Conservation (phyloP, 2,113 vertebrate genomes). For the Pica pica region DNA sequence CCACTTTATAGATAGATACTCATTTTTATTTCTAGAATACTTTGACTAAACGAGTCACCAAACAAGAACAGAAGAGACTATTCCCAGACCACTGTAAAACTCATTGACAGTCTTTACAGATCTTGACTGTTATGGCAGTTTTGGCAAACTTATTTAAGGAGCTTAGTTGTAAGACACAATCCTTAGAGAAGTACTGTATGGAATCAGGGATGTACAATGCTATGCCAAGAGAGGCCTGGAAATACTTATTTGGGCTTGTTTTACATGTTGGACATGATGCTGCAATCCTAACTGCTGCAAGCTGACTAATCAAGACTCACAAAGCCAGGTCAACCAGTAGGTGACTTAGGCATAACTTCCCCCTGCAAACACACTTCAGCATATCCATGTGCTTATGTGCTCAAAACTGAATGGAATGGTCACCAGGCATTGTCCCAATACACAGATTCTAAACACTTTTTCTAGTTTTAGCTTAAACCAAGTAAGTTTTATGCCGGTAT, state of each 20-base stretch:
- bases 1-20: neutral
- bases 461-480: neutral
- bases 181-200: neutral
- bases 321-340: neutral
- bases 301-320: neutral
- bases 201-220: neutral
- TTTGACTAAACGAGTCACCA: neutral
- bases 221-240: neutral
- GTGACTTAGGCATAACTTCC: neutral
- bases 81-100: neutral
- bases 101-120: neutral
- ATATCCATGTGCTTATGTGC: neutral
- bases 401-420: neutral
- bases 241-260: neutral
- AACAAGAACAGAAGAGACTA: neutral
- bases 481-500: neutral
- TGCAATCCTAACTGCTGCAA: neutral
- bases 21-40: neutral
- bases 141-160: neutral
- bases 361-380: neutral
- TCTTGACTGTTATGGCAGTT: neutral
- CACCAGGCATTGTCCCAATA: neutral
- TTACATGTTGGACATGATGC: neutral
- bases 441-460: neutral
- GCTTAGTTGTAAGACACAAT: fast-evolving